phyloP scores from a whole-genome alignment of 2,888 invertebrate species.

The Macaria notata region DNA sequence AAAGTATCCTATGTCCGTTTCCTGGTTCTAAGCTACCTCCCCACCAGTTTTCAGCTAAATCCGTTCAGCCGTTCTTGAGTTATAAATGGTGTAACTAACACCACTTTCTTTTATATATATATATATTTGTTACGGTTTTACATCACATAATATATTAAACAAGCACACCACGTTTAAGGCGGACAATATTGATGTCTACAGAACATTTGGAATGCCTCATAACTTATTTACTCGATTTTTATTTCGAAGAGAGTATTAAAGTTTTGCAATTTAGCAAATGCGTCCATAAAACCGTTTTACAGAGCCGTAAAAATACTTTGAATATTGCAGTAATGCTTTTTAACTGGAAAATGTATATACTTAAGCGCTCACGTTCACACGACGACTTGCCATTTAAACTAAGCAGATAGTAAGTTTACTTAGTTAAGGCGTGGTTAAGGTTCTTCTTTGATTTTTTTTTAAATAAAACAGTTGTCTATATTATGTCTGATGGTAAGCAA shows the following conservation, averaged over 20 bases:
- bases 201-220: slow-evolving; percentile 2
- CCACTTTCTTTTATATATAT: too few relatives aligned
- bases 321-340: slow-evolving; percentile 30
- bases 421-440: too few relatives aligned
- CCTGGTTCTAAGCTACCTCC: too few relatives aligned
- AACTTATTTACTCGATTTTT: slow-evolving; percentile 17
- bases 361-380: slow-evolving; percentile 11
- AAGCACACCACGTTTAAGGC: background rate
- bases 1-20: too few relatives aligned
- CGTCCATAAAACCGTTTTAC: slow-evolving; percentile 36
- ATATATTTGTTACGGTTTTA: too few relatives aligned
- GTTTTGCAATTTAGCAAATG: slow-evolving; percentile 35
- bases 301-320: slow-evolving; percentile 36
- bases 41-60: too few relatives aligned
- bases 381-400: slow-evolving; percentile 4
- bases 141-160: background rate
- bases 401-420: background rate
- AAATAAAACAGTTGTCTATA: too few relatives aligned
- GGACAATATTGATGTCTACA: slow-evolving; percentile 2
- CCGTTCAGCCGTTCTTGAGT: too few relatives aligned
- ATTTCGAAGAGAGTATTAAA: slow-evolving; percentile 33
- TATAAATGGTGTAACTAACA: too few relatives aligned
- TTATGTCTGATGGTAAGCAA: too few relatives aligned
- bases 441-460: too few relatives aligned
- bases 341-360: slow-evolving; percentile 23